Evolutionary conservation across 2,113 vertebrate genomes (phyloP).

Genomic region (Ictidomys tridecemlineatus): DNA sequence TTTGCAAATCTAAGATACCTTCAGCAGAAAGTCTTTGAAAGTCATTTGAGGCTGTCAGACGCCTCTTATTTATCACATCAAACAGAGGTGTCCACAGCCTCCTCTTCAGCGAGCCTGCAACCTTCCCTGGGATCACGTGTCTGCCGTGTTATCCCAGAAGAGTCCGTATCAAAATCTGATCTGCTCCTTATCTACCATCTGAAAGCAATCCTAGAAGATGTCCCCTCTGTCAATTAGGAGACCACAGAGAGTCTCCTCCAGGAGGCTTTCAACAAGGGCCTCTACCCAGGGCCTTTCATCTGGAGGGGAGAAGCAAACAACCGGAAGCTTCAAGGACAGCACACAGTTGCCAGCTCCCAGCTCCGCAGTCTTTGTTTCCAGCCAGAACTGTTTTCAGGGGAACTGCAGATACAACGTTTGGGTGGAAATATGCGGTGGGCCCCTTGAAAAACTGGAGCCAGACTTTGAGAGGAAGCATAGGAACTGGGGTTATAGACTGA

Average conservation of each 20-base stretch:
- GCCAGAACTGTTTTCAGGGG: slow-evolving; percentile 24
- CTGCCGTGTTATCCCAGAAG: background rate
- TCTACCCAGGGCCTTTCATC: background rate
- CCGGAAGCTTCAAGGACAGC: background rate
- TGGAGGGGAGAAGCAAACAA: slow-evolving; percentile 4
- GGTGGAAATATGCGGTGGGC: slow-evolving; percentile 8
- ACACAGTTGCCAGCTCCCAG: background rate
- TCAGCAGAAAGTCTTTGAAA: slow-evolving; percentile 57
- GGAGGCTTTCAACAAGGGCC: slow-evolving; percentile 13
- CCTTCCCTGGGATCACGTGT: background rate
- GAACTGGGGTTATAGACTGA: background rate
- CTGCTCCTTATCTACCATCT: background rate
- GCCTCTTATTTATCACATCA: background rate
- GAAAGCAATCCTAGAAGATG: background rate
- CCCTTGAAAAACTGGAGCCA: slow-evolving; percentile 39
- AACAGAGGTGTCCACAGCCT: background rate
- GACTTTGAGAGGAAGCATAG: slow-evolving; percentile 5
- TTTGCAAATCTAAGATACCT: slow-evolving; percentile 41
- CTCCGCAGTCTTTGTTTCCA: background rate
- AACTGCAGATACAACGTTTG: slow-evolving; percentile 3
- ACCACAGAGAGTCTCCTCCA: background rate
- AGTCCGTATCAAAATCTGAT: background rate
- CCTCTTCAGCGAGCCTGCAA: background rate
- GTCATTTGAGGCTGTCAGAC: slow-evolving; percentile 12
- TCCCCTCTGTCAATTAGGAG: background rate